phyloP scores from a whole-genome alignment of 2,888 invertebrate species.

The Drosophila colorata region DNA sequence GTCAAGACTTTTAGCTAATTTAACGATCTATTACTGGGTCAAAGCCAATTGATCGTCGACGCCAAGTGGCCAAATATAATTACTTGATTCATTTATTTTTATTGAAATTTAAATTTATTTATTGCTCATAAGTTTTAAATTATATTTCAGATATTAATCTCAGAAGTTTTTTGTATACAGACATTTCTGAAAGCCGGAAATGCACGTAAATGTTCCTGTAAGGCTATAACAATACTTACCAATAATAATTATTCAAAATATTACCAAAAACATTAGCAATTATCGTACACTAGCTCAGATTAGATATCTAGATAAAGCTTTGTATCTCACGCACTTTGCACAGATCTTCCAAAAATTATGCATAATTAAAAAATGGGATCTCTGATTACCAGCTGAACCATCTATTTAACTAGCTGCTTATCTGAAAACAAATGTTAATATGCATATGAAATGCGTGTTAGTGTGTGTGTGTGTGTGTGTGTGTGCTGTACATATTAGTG shows the following conservation, averaged over 20 bases:
- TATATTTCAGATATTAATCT: no score
- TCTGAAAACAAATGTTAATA: slow-evolving; percentile 54
- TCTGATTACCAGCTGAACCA: slow-evolving; percentile 25
- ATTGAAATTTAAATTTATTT: no score
- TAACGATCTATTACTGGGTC: not conserved
- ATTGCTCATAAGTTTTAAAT: no score
- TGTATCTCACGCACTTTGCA: not conserved
- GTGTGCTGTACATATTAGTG: slow-evolving; percentile 10
- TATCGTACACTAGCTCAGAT: not conserved
- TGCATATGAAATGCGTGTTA: slow-evolving; percentile 52
- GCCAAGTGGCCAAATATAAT: no score
- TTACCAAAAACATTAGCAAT: not conserved
- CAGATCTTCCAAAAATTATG: slow-evolving; percentile 21
- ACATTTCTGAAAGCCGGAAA: no score
- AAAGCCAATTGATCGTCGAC: no score
- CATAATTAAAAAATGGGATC: slow-evolving; percentile 37
- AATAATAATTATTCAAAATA: not conserved
- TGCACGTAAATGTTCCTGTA: no score
- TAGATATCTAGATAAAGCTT: not conserved
- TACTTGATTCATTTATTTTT: no score
- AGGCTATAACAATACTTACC: no score
- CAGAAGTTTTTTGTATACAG: no score
- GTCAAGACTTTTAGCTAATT: not conserved
- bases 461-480: slow-evolving; percentile 9
- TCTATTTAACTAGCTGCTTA: slow-evolving; percentile 45